Base-by-base conservation (phyloP, 1,140 invertebrate species). In the Pentalonia nigronervosa region DNA sequence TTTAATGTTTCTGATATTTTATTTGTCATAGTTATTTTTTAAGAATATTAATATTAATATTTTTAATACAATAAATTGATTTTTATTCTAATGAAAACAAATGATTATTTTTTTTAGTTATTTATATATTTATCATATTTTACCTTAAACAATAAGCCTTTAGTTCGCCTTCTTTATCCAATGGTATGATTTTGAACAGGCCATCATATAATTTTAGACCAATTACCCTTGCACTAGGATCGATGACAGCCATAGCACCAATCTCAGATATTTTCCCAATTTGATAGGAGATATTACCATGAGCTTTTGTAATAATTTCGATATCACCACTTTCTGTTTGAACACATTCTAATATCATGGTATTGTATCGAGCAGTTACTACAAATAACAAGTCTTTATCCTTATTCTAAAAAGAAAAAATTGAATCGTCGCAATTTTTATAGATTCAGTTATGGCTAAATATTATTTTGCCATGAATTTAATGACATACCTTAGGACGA, bases 121-220 rank as follows among this genome's bases (percentile, higher is more conserved):
- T n/a, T 3, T 30, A 60, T 30, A 67, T 67, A 67, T n/a, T 76
- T n/a, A 76, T 47, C 25, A 86, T 17, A 90, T 30, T 94, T 94
- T 95, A 98, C 97, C 98, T 97, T 94, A 99, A 97, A 96, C 98
- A 99, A 94, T 98, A 98, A 90, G 99, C 98, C 96, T 98, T 99
- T 17, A 99, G 95, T 95, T 99, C 99, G 94, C 98, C 98, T 94
- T 99, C 98, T 95, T 98, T 98, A 94, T 99, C 98, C 93, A 99
- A 95, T 0, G 98, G 98, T 95, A 98, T 98, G 87, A 99, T 98
- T 96, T 99, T 99, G 95, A 99, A 98, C 4, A 99, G 96, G 2
- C 99, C 99, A 96, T 99, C 99, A 95, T 99, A 99, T 0, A 99
- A 96, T 94, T 99, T 96, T 67, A 99, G 96, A 30, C 99, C 99